Evolutionary conservation across 1,140 invertebrate genomes (phyloP), one percentile per base, ranked within the genome.

Genomic region (Agrypnia vestita): DNA sequence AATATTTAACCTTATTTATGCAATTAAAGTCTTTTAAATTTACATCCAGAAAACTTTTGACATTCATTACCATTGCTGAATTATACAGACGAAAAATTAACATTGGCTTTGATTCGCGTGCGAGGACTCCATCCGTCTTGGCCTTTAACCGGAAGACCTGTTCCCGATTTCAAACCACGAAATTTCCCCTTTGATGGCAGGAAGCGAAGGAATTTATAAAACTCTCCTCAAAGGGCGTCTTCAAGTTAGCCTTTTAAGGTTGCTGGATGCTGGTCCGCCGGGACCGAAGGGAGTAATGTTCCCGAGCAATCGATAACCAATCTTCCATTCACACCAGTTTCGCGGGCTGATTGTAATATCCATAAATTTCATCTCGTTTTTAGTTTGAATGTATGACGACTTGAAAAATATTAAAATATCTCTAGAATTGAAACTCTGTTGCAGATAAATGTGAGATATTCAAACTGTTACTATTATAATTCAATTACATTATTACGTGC

Each of bases 101-200:
- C 64, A 69, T 69, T 69, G 46, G 46, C 44, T 69, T 74, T 55
- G 49, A 55, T 74, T 61, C 73, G 59, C 73, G 55, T 76, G 53
- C 13, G 35, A 11, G 10, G 53, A 15, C 13, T 44, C 55, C 15
- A 75, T 69, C 61, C 25, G 46, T 69, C 44, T 6, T n/a, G 44
- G 25, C 15, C 35, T 59, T 56, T 46, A 59, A 76, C 12, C 73
- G 21, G n/a, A n/a, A 17, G 13, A 61, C 17, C n/a, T 35, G 51
- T 74, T 13, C 49, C 55, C 15, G 49, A 55, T 19, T 19, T 56
- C 71, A 21, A 43, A 61, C 21, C 53, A 25, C 19, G 55, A 56
- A 53, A 61, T 76, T 76, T 43, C 25, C 55, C 55, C 73, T 76
- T 61, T 76, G 55, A 76, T 46, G 55, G 3, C 35, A 43, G 73